A percentile compares a stretch with the other conserved stretches of the same genome.
Evolutionary conservation across 2,797 vertebrate species (phyloP).

Genomic region (Phrynocephalus vlangalii): DNA sequence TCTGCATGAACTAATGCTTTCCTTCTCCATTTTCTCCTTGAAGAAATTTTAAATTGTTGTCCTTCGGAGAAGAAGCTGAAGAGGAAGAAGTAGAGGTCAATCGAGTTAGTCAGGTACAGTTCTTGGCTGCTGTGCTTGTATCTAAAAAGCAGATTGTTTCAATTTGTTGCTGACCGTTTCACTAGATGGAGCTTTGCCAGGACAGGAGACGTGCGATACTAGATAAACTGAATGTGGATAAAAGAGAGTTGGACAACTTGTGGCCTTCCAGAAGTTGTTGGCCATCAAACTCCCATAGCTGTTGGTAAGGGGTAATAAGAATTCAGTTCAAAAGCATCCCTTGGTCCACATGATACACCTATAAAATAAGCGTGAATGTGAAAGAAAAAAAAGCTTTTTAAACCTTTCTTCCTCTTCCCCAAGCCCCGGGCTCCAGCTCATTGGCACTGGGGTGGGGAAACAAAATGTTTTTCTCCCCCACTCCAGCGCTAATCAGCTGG

Average conservation of each 20-base stretch:
- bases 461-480: too few species aligned
- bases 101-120: slow-evolving; percentile 93
- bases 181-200: too few species aligned
- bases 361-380: not conserved
- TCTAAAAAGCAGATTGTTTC: too few species aligned
- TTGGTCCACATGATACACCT: not conserved
- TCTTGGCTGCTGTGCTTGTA: slow-evolving; percentile 15
- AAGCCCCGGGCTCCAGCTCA: too few species aligned
- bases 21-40: slow-evolving; percentile 31
- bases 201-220: not conserved
- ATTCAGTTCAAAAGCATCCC: not conserved
- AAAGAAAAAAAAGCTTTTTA: too few species aligned
- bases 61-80: slow-evolving; percentile 98
- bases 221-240: not conserved
- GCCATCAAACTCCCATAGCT: not conserved
- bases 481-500: too few species aligned
- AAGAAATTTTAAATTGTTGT: slow-evolving; percentile 96
- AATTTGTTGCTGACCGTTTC: too few species aligned
- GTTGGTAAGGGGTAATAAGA: not conserved
- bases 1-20: not conserved
- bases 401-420: too few species aligned
- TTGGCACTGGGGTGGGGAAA: too few species aligned
- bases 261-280: not conserved
- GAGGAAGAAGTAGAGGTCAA: slow-evolving; percentile 89
- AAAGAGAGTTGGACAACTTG: not conserved